These are phyloP conservation scores for Rhabditoides inermis DNA, from an alignment of 2,888 invertebrate species.

Conservation along the genomic window DNA sequence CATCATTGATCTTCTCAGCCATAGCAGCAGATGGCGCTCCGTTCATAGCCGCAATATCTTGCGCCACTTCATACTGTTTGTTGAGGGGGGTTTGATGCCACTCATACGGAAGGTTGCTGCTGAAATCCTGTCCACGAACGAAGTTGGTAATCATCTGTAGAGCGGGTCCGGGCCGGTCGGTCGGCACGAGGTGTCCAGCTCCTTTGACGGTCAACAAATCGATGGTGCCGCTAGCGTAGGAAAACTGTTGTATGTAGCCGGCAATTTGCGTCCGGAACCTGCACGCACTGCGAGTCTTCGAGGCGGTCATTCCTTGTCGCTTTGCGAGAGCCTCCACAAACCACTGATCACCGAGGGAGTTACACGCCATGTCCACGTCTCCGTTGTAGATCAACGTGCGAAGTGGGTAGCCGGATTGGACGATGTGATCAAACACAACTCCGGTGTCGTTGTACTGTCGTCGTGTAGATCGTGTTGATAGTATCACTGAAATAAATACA, in stretches of 20 bases:
- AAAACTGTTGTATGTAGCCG: slow-evolving; percentile 39
- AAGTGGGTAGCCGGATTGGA: slow-evolving; percentile 30
- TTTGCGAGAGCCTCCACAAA: slow-evolving; percentile 31
- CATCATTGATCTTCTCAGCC: no score
- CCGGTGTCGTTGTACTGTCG: slow-evolving; percentile 41
- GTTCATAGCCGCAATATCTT: no score
- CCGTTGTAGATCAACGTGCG: slow-evolving; percentile 42
- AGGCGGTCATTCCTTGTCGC: slow-evolving; percentile 17
- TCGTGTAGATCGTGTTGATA: slow-evolving; percentile 31
- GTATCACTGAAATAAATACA: slow-evolving; percentile 27
- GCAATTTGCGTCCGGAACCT: slow-evolving; percentile 29
- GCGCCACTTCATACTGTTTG: no score
- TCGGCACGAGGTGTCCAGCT: slow-evolving; percentile 75
- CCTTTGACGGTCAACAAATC: slow-evolving; percentile 42
- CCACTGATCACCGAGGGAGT: slow-evolving; percentile 44
- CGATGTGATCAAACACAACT: slow-evolving; percentile 33
- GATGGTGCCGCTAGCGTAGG: no score
- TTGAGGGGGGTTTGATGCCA: no score
- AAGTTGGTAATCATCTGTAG: slow-evolving; percentile 68
- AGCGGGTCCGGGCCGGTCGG: slow-evolving; percentile 72
- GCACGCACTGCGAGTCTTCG: slow-evolving; percentile 24
- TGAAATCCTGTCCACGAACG: slow-evolving; percentile 31
- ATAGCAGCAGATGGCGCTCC: no score
- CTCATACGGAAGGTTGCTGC: no score
- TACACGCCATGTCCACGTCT: slow-evolving; percentile 40